Conservation (phyloP, 2,888 invertebrate species). For the Nasonovia ribisnigri region DNA sequence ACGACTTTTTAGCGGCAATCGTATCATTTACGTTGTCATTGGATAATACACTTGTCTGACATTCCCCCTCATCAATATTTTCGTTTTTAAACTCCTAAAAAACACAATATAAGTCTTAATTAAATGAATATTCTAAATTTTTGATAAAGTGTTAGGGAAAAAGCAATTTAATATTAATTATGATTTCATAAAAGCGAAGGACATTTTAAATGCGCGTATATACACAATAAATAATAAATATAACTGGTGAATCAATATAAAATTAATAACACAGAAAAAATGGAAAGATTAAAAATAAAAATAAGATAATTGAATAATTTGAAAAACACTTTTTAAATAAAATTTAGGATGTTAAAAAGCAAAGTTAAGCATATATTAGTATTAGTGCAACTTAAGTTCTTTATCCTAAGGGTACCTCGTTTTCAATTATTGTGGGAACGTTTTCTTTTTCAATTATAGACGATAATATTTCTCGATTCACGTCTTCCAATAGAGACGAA, state of each 20-base stretch:
- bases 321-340: neutral
- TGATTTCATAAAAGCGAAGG: neutral
- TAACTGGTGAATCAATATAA: neutral
- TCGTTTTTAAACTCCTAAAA: slow-evolving; percentile 46
- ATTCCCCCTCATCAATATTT: neutral
- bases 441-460: slow-evolving; percentile 58
- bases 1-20: neutral
- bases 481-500: slow-evolving; percentile 84
- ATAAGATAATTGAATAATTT: neutral
- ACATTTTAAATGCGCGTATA: neutral
- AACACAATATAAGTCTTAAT: neutral
- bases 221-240: neutral
- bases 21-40: slow-evolving; percentile 8
- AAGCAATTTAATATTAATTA: slow-evolving; percentile 11
- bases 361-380: slow-evolving; percentile 34
- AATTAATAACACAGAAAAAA: neutral
- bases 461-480: slow-evolving; percentile 77
- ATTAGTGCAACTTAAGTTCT: slow-evolving; percentile 36
- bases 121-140: neutral
- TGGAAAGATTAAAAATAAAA: neutral
- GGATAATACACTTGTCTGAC: neutral
- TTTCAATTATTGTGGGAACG: slow-evolving; percentile 46
- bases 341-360: slow-evolving; percentile 40
- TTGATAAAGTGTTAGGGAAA: neutral
- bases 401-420: slow-evolving; percentile 59